phyloP scores from a whole-genome alignment of 2,113 vertebrate genomes.

The Collichthys lucidus region DNA sequence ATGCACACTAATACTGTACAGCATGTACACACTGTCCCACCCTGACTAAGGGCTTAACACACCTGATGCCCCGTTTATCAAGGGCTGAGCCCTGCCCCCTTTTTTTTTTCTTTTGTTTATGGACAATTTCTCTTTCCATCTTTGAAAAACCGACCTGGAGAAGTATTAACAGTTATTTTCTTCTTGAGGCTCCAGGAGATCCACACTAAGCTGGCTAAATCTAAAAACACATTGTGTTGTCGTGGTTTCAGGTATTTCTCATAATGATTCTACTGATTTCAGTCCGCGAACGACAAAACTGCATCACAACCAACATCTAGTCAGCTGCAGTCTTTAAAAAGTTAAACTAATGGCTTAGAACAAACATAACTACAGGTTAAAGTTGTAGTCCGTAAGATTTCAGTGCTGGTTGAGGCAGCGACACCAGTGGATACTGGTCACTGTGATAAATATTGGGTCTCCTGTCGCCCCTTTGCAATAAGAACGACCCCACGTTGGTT shows the following conservation, averaged over 20 bases:
- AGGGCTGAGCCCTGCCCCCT: background rate
- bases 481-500: too few relatives aligned
- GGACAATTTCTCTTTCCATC: background rate
- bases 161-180: background rate
- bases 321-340: too few relatives aligned
- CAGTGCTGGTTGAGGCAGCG: too few relatives aligned
- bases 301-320: too few relatives aligned
- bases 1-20: conserved; percentile 25
- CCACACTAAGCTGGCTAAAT: conserved; percentile 18
- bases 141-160: background rate
- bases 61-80: background rate
- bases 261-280: background rate
- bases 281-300: background rate
- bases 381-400: too few relatives aligned
- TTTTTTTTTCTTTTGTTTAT: background rate
- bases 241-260: background rate
- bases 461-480: too few relatives aligned
- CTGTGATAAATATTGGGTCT: too few relatives aligned
- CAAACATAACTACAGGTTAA: too few relatives aligned
- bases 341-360: too few relatives aligned
- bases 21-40: conserved; percentile 30
- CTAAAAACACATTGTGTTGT: background rate
- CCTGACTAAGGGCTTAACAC: conserved; percentile 45
- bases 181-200: background rate
- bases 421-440: too few relatives aligned